phyloP scores from a whole-genome alignment of 2,888 invertebrate genomes.

The Zaprionus lineosus region DNA sequence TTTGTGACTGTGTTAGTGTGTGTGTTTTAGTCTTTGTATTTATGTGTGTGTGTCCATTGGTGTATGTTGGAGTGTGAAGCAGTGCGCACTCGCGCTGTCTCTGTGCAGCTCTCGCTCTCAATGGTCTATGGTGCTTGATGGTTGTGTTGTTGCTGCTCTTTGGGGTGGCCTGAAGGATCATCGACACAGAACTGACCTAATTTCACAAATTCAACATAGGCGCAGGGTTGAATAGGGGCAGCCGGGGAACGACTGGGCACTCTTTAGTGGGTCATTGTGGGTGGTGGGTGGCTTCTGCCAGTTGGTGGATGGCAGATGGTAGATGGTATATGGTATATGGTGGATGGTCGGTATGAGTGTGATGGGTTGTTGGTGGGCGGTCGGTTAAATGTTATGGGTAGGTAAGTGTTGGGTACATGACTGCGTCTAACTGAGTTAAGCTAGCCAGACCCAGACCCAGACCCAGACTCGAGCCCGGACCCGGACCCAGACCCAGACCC shows the following conservation, averaged over 20 bases:
- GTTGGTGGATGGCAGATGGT: too few species aligned
- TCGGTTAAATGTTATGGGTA: too few species aligned
- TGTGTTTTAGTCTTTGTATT: conserved; percentile 1
- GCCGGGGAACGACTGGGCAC: conserved; percentile 41
- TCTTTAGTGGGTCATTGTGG: conserved; percentile 70
- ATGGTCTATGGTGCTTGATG: conserved; percentile 7
- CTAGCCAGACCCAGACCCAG: conserved; percentile 17
- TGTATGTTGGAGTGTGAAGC: conserved; percentile 40
- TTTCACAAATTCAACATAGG: conserved; percentile 81
- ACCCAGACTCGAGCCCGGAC: conserved; percentile 20
- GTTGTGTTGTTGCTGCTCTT: conserved; percentile 37
- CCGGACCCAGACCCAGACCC: conserved; percentile 32
- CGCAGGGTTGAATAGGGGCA: too few species aligned
- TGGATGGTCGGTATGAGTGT: too few species aligned
- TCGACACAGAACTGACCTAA: conserved; percentile 83
- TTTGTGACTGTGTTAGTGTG: conserved; percentile 17
- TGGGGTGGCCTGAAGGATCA: conserved; percentile 81
- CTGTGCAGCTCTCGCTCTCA: conserved; percentile 33
- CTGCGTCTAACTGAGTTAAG: too few species aligned
- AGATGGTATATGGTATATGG: too few species aligned
- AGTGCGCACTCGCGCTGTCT: conserved; percentile 68
- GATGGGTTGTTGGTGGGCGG: too few species aligned
- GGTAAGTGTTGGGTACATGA: too few species aligned
- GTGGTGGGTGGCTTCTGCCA: too few species aligned
- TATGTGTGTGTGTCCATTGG: conserved; percentile 25